phyloP scores from a whole-genome alignment of 2,113 vertebrate genomes.

The Halichoeres trimaculatus region DNA sequence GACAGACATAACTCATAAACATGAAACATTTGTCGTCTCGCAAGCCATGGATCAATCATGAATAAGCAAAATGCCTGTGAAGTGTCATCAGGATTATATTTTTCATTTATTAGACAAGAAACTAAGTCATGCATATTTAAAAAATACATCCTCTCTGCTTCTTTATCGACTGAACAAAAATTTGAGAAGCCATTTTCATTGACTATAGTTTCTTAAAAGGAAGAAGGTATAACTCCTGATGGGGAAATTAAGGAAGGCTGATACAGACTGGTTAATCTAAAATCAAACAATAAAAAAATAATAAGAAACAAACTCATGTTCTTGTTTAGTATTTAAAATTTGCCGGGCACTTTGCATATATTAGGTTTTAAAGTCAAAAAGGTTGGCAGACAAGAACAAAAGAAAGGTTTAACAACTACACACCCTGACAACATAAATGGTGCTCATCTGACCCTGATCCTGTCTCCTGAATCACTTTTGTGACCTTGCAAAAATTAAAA shows the following conservation, averaged over 20 bases:
- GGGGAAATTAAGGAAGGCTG: background rate
- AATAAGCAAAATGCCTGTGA: background rate
- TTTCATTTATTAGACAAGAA: background rate
- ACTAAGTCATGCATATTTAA: background rate
- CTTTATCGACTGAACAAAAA: background rate
- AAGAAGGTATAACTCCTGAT: background rate
- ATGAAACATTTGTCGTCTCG: slow-evolving; percentile 4
- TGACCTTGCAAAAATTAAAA: no score
- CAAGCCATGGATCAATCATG: slow-evolving; percentile 7
- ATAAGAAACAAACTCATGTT: background rate
- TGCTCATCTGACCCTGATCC: slow-evolving; percentile 7
- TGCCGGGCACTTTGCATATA: slow-evolving; percentile 22
- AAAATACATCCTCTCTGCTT: slow-evolving; percentile 5
- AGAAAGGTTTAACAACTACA: slow-evolving; percentile 21
- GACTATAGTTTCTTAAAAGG: no score
- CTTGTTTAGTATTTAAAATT: slow-evolving; percentile 32
- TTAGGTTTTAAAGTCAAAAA: slow-evolving; percentile 34
- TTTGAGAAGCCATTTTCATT: no score
- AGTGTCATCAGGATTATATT: background rate
- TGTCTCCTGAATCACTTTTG: slow-evolving; percentile 18
- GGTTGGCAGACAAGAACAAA: slow-evolving; percentile 36
- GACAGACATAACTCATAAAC: background rate
- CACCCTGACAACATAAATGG: slow-evolving; percentile 18
- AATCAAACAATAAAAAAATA: no score
- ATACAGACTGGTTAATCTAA: slow-evolving; percentile 5